These are phyloP conservation scores for Sesia bembeciformis DNA, from an alignment of 2,888 invertebrate genomes.

Conservation along the genomic window DNA sequence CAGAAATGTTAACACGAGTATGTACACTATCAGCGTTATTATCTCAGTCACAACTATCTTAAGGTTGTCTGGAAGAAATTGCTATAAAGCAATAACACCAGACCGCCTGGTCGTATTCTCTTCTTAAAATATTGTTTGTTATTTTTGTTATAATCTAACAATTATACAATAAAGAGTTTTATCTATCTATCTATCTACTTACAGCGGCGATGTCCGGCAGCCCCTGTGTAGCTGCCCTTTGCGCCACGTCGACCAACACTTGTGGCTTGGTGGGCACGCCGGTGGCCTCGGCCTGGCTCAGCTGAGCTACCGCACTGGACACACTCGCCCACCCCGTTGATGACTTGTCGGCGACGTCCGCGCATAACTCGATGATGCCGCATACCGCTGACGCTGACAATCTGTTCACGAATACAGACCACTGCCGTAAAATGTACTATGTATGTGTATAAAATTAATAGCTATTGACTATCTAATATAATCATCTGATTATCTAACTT, in stretches of 20 bases:
- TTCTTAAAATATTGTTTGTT: too few relatives aligned
- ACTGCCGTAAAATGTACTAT: not conserved
- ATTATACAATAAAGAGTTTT: too few relatives aligned
- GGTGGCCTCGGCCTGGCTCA: constrained; percentile 31
- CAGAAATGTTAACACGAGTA: too few relatives aligned
- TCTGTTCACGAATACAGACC: constrained; percentile 17
- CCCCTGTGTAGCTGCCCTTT: constrained; percentile 33
- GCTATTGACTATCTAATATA: too few relatives aligned
- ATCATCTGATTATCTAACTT: too few relatives aligned
- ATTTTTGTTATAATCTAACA: too few relatives aligned
- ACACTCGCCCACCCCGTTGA: constrained; percentile 40
- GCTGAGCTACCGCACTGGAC: constrained; percentile 25
- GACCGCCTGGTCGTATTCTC: too few relatives aligned
- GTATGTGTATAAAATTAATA: too few relatives aligned
- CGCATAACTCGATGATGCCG: constrained; percentile 48
- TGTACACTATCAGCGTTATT: too few relatives aligned
- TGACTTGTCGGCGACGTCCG: constrained; percentile 28
- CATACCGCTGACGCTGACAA: constrained; percentile 48
- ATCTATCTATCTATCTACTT: constrained; percentile 12
- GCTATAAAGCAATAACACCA: too few relatives aligned
- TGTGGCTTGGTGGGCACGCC: constrained; percentile 40
- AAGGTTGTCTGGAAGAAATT: too few relatives aligned
- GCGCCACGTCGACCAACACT: constrained; percentile 30
- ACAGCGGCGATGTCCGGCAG: constrained; percentile 50
- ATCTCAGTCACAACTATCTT: too few relatives aligned